Conservation (phyloP, 53 echinoderm and acorn worm species). For the Hippasteria phrygiana region DNA sequence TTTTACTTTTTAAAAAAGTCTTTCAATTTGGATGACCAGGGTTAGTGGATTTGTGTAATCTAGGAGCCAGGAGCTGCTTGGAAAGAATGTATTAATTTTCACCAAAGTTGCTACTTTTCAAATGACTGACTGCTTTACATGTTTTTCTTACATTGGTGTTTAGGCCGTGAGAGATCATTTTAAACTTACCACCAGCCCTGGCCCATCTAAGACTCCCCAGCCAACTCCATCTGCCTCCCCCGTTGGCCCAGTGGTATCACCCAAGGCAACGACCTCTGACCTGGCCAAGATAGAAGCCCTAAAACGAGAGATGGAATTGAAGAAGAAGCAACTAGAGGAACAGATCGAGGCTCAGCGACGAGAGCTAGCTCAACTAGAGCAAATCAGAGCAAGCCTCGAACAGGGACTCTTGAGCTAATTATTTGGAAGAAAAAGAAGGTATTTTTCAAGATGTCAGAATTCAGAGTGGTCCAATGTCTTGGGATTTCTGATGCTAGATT, state of each 20-base stretch:
- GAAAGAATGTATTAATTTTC: not conserved
- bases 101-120: no score
- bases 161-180: constrained; percentile 4
- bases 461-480: no score
- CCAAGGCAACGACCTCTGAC: constrained; percentile 23
- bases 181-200: not conserved
- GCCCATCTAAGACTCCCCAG: not conserved
- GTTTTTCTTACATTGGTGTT: not conserved
- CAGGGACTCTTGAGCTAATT: not conserved
- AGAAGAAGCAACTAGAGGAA: constrained; percentile 22
- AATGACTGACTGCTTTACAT: not conserved
- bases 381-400: constrained; percentile 2
- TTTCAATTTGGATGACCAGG: no score
- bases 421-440: not conserved
- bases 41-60: no score
- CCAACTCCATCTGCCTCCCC: not conserved
- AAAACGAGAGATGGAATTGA: constrained; percentile 29
- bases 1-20: no score
- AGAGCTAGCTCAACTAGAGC: constrained; percentile 23
- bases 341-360: constrained; percentile 23
- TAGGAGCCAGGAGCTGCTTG: no score
- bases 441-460: no score
- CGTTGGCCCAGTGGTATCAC: constrained; percentile 13
- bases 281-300: constrained; percentile 18
- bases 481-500: no score